These are phyloP conservation scores for Alsophila aescularia DNA, from an alignment of 2,888 invertebrate genomes.

Conservation along the genomic window DNA sequence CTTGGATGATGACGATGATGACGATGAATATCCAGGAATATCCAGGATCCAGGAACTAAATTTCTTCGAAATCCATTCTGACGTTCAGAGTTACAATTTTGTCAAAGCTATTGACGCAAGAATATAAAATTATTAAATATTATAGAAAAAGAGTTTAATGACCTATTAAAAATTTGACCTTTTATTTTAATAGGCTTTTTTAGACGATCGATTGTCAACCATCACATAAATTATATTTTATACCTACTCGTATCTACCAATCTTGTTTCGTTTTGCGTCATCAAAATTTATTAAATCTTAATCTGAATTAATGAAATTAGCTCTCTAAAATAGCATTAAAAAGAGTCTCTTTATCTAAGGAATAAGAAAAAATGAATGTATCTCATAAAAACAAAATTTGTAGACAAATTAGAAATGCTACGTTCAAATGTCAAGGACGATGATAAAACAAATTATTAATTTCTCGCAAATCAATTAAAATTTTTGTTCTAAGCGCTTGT, in stretches of 20 bases:
- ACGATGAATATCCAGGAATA: too few relatives aligned
- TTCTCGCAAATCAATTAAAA: constrained; percentile 28
- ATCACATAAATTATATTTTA: constrained; percentile 6
- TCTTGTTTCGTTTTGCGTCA: constrained; percentile 7
- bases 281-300: background rate
- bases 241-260: background rate
- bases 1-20: too few relatives aligned
- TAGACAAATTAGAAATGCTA: constrained; percentile 18
- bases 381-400: constrained; percentile 5
- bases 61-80: too few relatives aligned
- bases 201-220: constrained; percentile 1
- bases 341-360: background rate
- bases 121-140: too few relatives aligned
- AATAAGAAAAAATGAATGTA: background rate
- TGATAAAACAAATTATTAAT: constrained; percentile 23
- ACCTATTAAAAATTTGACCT: constrained; percentile 2
- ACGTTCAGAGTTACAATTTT: too few relatives aligned
- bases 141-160: constrained; percentile 6
- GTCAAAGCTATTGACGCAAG: background rate
- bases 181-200: background rate
- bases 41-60: too few relatives aligned
- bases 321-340: background rate
- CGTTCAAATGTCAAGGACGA: constrained; percentile 27
- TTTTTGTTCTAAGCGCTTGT: constrained; percentile 29
- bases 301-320: background rate